Percentiles rank a stretch among this genome's conserved stretches.
Evolutionary conservation across 2,113 vertebrate genomes (phyloP).

Genomic region (Psittacara wagleri): DNA sequence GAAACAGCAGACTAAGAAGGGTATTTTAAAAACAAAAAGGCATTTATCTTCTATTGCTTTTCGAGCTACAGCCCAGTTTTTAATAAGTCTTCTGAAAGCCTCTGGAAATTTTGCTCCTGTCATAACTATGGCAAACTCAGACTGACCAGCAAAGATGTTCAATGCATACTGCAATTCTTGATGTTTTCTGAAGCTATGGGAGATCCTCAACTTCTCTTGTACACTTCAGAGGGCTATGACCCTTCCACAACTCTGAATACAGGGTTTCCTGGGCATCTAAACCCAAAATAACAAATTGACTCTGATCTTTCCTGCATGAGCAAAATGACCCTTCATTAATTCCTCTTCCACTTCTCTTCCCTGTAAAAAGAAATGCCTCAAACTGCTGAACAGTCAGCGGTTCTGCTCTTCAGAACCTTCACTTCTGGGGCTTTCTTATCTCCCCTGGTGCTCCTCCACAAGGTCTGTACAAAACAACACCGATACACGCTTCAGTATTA

Average conservation of each 20-base stretch:
- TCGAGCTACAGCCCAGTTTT: neutral
- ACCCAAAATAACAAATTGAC: neutral
- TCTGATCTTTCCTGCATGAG: neutral
- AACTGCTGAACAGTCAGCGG: neutral
- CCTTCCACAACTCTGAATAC: neutral
- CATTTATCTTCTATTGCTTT: neutral
- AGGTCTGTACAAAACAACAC: neutral
- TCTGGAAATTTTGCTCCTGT: neutral
- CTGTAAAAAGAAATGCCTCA: neutral
- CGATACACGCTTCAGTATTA: rapidly evolving
- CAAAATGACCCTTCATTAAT: neutral
- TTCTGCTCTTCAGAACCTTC: neutral
- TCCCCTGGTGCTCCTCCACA: neutral
- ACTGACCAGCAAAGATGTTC: neutral
- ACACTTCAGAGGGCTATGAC: neutral
- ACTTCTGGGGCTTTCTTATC: neutral
- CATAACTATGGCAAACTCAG: neutral
- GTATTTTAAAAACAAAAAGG: neutral
- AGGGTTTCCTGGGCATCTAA: neutral
- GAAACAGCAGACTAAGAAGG: neutral
- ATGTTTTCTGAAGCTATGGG: neutral
- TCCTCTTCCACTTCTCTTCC: neutral
- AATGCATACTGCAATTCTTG: neutral
- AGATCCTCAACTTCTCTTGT: neutral
- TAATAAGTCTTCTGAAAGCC: neutral